Percentiles rank a stretch among this genome's conserved stretches.
Evolutionary conservation across 2,113 vertebrate genomes (phyloP).

Genomic region (Thamnaconus septentrionalis): DNA sequence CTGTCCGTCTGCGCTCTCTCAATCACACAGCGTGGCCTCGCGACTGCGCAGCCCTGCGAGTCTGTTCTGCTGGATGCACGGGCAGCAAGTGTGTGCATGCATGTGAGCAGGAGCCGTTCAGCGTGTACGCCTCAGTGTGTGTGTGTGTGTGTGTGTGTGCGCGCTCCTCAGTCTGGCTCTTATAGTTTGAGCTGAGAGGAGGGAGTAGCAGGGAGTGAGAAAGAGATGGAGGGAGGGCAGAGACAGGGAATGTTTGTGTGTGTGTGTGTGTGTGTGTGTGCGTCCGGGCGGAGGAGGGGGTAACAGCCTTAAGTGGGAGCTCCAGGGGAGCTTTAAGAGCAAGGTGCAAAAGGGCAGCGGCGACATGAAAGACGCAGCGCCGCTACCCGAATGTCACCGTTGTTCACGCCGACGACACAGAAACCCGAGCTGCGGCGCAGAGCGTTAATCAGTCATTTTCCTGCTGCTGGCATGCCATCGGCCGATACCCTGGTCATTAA

Average conservation of each 20-base stretch:
- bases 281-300: slow-evolving; percentile 34
- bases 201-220: slow-evolving; percentile 28
- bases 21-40: slow-evolving; percentile 43
- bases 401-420: too few species aligned
- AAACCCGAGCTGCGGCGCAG: too few species aligned
- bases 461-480: too few species aligned
- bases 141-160: slow-evolving; percentile 38
- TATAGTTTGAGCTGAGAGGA: slow-evolving; percentile 54
- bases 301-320: slow-evolving; percentile 42
- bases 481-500: too few species aligned
- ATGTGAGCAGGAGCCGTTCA: slow-evolving; percentile 32
- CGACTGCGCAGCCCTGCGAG: slow-evolving; percentile 43
- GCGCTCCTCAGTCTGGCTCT: slow-evolving; percentile 49
- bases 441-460: too few species aligned
- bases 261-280: slow-evolving; percentile 9
- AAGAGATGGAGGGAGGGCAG: slow-evolving; percentile 35
- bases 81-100: slow-evolving; percentile 38
- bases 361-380: neutral
- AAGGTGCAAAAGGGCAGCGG: slow-evolving; percentile 66
- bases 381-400: neutral
- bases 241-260: slow-evolving; percentile 40
- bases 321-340: slow-evolving; percentile 62
- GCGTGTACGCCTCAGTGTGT: neutral
- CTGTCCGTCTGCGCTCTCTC: neutral
- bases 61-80: slow-evolving; percentile 56